Evolutionary conservation across 2,797 vertebrate genomes (phyloP), one percentile per base, ranked within the genome.

Genomic region (Sebastes hopkinsi): DNA sequence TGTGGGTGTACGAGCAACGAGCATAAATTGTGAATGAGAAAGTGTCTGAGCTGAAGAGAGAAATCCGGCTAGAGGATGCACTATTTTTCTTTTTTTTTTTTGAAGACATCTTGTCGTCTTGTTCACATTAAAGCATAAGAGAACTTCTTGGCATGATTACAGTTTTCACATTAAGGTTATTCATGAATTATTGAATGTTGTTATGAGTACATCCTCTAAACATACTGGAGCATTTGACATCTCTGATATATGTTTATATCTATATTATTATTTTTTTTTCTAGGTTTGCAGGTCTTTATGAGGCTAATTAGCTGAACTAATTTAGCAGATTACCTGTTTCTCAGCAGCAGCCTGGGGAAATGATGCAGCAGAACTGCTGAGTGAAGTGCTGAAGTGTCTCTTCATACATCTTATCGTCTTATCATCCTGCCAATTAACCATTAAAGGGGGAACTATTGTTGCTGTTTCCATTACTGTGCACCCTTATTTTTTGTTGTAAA

Each of bases 11-110:
- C 50, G 25, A 88, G 89, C 77, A 69, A 80, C 81, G 72, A 87
- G 79, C 79, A 92, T 94, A 84, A 94, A 94, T 94, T 89, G 90
- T 92, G 90, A 93, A 95, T 94, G 92, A 92, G 91, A 56, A 67
- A 82, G 79, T 59, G 87, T 82, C 83, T 88, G 88, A 89, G 88
- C 67, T 77, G 81, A 92, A 83, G 74, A 52, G 79, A 83, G 80
- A 90, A 88, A 85, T 76, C 36, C 23, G 4, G 72, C 74, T 82
- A 77, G 82, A 55, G 75, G 71, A 84, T 68, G 88, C 69, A 20
- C 61, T 18, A 25, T 82, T 72, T 82, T 64, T 34, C 8, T 52
- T 50, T 4, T 20, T 50, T 18, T 46, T 73, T 80, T 61, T 46
- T 38, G 23, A 81, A 87, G 86, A 84, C 88, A 89, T 90, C 75